These are phyloP conservation scores for Drosophila ustulata DNA, from an alignment of 2,888 invertebrate species.

Conservation along the genomic window DNA sequence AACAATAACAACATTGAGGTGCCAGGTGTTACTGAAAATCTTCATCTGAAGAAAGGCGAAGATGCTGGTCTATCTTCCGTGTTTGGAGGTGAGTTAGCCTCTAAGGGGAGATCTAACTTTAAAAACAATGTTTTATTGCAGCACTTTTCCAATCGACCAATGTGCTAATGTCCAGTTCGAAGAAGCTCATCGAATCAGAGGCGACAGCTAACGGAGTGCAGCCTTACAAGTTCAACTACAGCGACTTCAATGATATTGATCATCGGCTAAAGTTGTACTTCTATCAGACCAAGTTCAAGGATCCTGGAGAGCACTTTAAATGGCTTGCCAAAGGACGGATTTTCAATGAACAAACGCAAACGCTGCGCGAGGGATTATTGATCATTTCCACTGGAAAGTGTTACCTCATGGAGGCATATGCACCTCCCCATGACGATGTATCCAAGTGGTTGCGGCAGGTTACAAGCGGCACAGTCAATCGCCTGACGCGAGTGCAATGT, in stretches of 20 bases:
- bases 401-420: slow-evolving; percentile 86
- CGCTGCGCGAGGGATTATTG: slow-evolving; percentile 85
- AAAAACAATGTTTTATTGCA: slow-evolving; percentile 48
- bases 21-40: slow-evolving; percentile 24
- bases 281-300: slow-evolving; percentile 86
- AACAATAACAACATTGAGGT: slow-evolving; percentile 35
- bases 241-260: slow-evolving; percentile 86
- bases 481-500: slow-evolving; percentile 85
- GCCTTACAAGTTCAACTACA: slow-evolving; percentile 86
- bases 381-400: slow-evolving; percentile 86
- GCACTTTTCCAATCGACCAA: slow-evolving; percentile 86
- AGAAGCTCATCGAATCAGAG: slow-evolving; percentile 78
- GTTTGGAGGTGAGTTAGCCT: slow-evolving; percentile 85
- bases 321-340: slow-evolving; percentile 86
- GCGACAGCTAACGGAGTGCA: slow-evolving; percentile 53
- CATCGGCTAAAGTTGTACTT: slow-evolving; percentile 87
- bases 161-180: slow-evolving; percentile 84
- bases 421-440: slow-evolving; percentile 86
- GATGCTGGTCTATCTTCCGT: slow-evolving; percentile 81
- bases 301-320: slow-evolving; percentile 86
- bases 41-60: slow-evolving; percentile 56
- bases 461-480: slow-evolving; percentile 85
- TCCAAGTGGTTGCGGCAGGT: slow-evolving; percentile 86
- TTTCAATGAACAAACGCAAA: slow-evolving; percentile 83
- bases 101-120: neutral